These are phyloP conservation scores for Nannobrachium achirus DNA, from an alignment of 2,113 vertebrate genomes.

Conservation along the genomic window DNA sequence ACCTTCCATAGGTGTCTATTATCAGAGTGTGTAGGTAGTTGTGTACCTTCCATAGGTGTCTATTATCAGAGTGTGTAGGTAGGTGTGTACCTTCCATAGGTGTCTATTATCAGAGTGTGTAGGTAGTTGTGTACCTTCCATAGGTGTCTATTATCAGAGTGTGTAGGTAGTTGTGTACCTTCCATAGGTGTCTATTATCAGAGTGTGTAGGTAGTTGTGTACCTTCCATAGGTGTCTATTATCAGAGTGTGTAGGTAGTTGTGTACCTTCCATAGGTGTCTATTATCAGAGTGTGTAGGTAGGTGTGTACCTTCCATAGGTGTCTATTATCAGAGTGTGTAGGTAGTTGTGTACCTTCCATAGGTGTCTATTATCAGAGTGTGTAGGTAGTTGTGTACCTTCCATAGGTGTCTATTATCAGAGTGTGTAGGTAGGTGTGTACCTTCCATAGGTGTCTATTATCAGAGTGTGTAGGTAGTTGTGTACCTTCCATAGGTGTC, in stretches of 20 bases:
- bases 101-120: not conserved
- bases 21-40: not conserved
- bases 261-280: too few relatives aligned
- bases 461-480: not conserved
- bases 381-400: conserved; percentile 5
- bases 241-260: too few relatives aligned
- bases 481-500: not conserved
- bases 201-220: conserved; percentile 6
- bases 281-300: not conserved
- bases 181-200: too few relatives aligned
- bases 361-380: not conserved
- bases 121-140: conserved; percentile 5
- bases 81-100: too few relatives aligned
- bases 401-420: not conserved
- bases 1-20: too few relatives aligned
- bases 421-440: too few relatives aligned
- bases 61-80: not conserved
- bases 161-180: too few relatives aligned
- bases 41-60: not conserved
- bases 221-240: not conserved
- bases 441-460: too few relatives aligned
- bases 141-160: not conserved
- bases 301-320: conserved; percentile 1
- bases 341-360: too few relatives aligned
- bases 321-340: not conserved